These are phyloP conservation scores for Syrrhaptes paradoxus DNA, from an alignment of 2,113 vertebrate genomes.

Conservation along the genomic window DNA sequence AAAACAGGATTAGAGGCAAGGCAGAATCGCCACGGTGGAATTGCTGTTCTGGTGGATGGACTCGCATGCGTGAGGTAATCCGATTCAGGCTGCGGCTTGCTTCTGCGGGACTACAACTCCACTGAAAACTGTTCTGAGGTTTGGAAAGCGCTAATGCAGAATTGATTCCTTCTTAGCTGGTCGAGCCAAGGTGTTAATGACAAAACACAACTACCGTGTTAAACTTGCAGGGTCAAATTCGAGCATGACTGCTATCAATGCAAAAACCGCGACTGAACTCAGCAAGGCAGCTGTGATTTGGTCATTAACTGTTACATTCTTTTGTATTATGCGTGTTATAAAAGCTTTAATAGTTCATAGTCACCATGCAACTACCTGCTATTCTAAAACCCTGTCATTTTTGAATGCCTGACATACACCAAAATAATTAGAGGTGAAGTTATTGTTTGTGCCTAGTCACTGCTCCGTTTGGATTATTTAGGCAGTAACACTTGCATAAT, in stretches of 20 bases:
- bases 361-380: neutral
- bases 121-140: neutral
- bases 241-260: neutral
- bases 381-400: neutral
- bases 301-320: neutral
- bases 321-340: neutral
- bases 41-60: constrained; percentile 24
- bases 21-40: neutral
- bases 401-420: neutral
- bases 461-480: neutral
- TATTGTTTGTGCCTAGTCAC: neutral
- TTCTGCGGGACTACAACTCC: neutral
- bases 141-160: neutral
- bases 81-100: neutral
- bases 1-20: constrained; percentile 38
- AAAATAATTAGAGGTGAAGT: neutral
- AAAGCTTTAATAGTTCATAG: neutral
- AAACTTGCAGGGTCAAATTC: neutral
- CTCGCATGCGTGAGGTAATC: neutral
- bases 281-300: neutral
- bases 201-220: rapidly evolving
- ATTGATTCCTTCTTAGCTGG: constrained; percentile 2
- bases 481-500: neutral
- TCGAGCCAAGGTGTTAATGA: neutral
- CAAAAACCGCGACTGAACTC: neutral